Conservation (phyloP, 2,113 vertebrate species). For the Falco punctatus region DNA sequence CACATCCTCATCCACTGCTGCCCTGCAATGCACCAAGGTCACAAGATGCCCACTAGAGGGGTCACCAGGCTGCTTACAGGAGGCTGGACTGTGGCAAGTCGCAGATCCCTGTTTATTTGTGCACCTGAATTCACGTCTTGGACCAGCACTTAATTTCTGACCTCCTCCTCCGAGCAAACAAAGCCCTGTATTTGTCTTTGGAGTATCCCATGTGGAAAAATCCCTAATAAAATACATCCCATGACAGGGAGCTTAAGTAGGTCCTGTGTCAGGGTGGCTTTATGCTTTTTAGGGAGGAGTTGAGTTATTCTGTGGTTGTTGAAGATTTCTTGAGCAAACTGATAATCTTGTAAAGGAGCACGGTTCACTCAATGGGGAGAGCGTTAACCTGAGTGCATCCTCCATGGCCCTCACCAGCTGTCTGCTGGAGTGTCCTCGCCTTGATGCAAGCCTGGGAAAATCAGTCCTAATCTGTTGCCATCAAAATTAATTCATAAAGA, state of each 20-base stretch:
- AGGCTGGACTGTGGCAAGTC: neutral
- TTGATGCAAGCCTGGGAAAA: neutral
- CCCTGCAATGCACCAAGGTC: neutral
- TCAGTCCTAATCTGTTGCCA: neutral
- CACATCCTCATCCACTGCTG: neutral
- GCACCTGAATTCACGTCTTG: neutral
- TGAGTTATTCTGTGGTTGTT: neutral
- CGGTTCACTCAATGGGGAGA: rapidly evolving
- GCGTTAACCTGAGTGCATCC: neutral
- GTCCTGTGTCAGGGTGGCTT: neutral
- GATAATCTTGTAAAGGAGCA: neutral
- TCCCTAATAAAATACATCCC: neutral
- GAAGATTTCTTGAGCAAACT: neutral
- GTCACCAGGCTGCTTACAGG: neutral
- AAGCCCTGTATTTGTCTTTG: neutral
- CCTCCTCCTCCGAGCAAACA: neutral
- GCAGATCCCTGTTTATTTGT: neutral
- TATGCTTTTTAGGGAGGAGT: neutral
- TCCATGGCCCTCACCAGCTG: rapidly evolving
- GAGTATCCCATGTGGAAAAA: neutral
- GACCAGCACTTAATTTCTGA: neutral
- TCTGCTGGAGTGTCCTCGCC: neutral
- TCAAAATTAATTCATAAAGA: neutral
- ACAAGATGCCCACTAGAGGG: neutral
- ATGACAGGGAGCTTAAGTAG: neutral